Conservation (phyloP, 2,113 vertebrate species). For the Pelvicachromis taeniatus region DNA sequence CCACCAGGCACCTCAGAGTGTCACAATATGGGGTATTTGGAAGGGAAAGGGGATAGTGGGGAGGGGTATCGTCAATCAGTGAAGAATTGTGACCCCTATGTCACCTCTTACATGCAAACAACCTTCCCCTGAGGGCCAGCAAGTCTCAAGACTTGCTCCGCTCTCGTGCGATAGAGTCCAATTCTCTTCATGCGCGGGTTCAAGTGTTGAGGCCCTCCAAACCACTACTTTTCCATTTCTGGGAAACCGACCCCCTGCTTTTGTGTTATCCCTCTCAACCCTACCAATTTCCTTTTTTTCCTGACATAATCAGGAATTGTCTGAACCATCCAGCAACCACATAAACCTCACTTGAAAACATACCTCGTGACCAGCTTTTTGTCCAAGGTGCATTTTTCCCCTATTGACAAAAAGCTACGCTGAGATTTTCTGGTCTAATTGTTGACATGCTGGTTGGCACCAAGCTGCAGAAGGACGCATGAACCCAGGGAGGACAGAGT, state of each 20-base stretch:
- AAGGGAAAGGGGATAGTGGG: not conserved
- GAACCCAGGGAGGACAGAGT: not conserved
- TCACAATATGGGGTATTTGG: constrained; percentile 42
- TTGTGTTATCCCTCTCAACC: constrained; percentile 62
- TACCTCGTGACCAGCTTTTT: constrained; percentile 45
- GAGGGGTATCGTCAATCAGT: constrained; percentile 10
- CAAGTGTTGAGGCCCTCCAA: constrained; percentile 60
- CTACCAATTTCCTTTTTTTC: constrained; percentile 53
- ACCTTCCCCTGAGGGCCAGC: constrained; percentile 15
- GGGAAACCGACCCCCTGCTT: constrained; percentile 71
- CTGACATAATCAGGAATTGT: constrained; percentile 69
- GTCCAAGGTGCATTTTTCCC: constrained; percentile 51
- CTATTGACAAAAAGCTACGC: constrained; percentile 19
- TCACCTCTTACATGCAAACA: constrained; percentile 44
- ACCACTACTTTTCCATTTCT: constrained; percentile 73
- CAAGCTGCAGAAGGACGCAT: not conserved
- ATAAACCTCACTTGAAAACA: constrained; percentile 67
- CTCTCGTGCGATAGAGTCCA: constrained; percentile 54
- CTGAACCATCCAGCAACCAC: constrained; percentile 69
- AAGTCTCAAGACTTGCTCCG: constrained; percentile 3
- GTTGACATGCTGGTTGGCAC: constrained; percentile 48
- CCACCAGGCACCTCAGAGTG: constrained; percentile 43
- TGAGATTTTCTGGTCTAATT: constrained; percentile 55
- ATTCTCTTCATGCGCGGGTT: constrained; percentile 48
- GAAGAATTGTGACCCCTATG: constrained; percentile 30